phyloP scores from a whole-genome alignment of 2,888 invertebrate genomes.

The Drosophila mercatorum region DNA sequence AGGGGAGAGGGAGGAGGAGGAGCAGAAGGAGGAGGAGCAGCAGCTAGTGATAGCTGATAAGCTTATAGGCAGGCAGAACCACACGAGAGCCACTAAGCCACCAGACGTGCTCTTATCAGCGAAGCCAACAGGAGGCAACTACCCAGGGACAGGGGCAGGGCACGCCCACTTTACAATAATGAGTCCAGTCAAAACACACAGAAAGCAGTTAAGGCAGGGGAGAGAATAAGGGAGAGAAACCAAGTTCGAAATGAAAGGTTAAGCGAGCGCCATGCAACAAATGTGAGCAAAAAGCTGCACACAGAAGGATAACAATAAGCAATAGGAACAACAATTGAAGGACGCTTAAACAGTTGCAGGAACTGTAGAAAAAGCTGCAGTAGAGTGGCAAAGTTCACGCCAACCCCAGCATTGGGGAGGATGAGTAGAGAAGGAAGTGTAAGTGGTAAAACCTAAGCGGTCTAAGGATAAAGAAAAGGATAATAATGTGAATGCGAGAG shows the following conservation, averaged over 20 bases:
- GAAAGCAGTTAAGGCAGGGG: not conserved
- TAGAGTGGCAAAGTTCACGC: conserved; percentile 84
- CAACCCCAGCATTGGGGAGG: conserved; percentile 58
- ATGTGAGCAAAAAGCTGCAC: conserved; percentile 34
- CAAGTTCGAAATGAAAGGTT: conserved; percentile 22
- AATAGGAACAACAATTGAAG: conserved; percentile 36
- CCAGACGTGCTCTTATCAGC: conserved; percentile 69
- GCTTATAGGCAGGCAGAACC: conserved; percentile 18
- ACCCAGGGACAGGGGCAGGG: conserved; percentile 5
- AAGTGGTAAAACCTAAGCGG: conserved; percentile 22
- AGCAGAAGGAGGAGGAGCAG: conserved; percentile 4
- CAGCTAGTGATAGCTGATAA: conserved; percentile 54
- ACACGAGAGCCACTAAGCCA: conserved; percentile 52
- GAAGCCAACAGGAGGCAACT: conserved; percentile 31
- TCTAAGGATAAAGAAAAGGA: conserved; percentile 52
- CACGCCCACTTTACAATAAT: conserved; percentile 42
- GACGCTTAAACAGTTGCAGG: conserved; percentile 54
- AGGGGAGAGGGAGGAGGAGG: not conserved
- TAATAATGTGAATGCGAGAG: conserved; percentile 59
- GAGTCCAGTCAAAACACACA: conserved; percentile 23
- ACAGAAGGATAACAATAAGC: conserved; percentile 40
- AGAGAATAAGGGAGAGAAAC: not conserved
- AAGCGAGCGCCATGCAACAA: conserved; percentile 48
- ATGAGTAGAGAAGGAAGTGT: not conserved
- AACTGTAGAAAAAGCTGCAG: conserved; percentile 59